Percentiles rank a stretch among this genome's conserved stretches.
Conservation (phyloP, 2,113 vertebrate genomes). For the Pseudopipra pipra region DNA sequence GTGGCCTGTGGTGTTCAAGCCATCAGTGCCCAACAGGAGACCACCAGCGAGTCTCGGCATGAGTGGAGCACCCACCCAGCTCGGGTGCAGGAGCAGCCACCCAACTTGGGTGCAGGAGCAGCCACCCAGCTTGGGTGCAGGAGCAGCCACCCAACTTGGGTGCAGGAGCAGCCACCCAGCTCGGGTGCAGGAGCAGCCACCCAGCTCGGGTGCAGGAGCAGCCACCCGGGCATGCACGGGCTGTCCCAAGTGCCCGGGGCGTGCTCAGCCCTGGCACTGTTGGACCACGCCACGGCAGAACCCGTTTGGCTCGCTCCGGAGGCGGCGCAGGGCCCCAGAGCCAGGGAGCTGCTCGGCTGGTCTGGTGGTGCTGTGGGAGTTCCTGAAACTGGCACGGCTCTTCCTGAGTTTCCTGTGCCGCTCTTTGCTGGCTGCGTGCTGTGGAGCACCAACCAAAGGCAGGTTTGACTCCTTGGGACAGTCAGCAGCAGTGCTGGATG, state of each 20-base stretch:
- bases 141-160: background rate
- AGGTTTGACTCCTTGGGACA: background rate
- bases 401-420: fast-evolving
- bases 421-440: background rate
- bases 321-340: background rate
- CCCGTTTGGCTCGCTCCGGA: slow-evolving; percentile 11
- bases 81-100: background rate
- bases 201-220: background rate
- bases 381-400: background rate
- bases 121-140: background rate
- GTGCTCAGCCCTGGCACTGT: background rate
- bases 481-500: background rate
- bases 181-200: background rate
- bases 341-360: slow-evolving; percentile 40
- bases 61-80: background rate
- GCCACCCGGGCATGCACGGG: background rate
- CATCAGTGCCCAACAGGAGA: background rate
- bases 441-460: background rate
- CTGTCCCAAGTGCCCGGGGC: background rate
- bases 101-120: background rate
- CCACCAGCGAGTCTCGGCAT: background rate
- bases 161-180: background rate
- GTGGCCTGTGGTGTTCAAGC: background rate
- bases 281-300: background rate
- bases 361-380: slow-evolving; percentile 11